Conservation (phyloP, 2,797 vertebrate genomes). For the Triplophysa bombifrons region DNA sequence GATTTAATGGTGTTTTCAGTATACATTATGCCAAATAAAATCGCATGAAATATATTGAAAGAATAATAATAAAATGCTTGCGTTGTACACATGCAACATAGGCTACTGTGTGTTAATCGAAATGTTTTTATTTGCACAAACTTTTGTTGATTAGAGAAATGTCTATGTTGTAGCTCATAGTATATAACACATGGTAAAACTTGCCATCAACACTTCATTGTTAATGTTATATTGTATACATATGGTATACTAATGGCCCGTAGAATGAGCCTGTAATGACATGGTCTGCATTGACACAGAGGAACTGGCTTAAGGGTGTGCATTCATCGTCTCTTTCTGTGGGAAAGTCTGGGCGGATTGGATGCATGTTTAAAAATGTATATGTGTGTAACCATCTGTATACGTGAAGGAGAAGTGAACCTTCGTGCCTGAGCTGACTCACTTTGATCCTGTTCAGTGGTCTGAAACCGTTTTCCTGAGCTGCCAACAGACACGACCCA, state of each 20-base stretch:
- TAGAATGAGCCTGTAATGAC: constrained; percentile 1
- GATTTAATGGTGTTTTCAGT: too few relatives aligned
- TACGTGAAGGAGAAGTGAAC: constrained; percentile 48
- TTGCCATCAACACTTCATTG: neutral
- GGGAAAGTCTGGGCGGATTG: constrained; percentile 47
- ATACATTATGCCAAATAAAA: too few relatives aligned
- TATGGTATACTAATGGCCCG: neutral
- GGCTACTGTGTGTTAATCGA: neutral
- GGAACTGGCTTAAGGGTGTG: constrained; percentile 7
- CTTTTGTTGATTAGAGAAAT: neutral
- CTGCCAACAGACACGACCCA: constrained; percentile 45
- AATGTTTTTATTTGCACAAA: neutral
- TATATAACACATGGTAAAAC: neutral
- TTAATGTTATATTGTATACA: neutral
- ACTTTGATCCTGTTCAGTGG: constrained; percentile 59
- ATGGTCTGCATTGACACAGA: neutral
- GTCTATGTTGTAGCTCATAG: neutral
- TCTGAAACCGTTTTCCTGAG: constrained; percentile 52
- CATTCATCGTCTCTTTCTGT: constrained; percentile 11
- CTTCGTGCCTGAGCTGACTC: constrained; percentile 39
- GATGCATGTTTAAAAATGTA: constrained; percentile 35
- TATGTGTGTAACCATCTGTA: constrained; percentile 43
- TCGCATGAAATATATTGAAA: too few relatives aligned
- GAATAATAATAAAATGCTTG: too few relatives aligned
- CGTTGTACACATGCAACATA: too few relatives aligned